Evolutionary conservation across 2,113 vertebrate genomes (phyloP).

Genomic region (Trichomycterus rosablanca): DNA sequence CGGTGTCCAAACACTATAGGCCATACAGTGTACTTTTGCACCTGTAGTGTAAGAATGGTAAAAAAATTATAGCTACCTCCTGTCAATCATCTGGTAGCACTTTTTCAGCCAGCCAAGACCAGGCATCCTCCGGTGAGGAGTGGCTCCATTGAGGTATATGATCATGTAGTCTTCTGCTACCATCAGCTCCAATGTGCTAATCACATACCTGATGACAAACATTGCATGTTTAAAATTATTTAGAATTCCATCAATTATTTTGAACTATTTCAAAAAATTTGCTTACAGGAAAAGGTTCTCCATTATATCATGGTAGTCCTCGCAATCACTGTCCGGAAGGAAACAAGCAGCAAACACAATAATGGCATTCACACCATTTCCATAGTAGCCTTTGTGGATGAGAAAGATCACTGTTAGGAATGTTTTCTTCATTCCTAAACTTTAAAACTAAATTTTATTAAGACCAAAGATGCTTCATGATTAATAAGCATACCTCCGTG

Average conservation of each 20-base stretch:
- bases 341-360: conserved; percentile 98
- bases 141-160: conserved; percentile 94
- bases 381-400: conserved; percentile 86
- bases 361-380: conserved; percentile 87
- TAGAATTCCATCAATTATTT: not conserved
- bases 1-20: too few species aligned
- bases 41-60: not conserved
- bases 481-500: conserved; percentile 82
- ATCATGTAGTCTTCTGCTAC: conserved; percentile 99
- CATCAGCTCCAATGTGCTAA: conserved; percentile 97
- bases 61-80: conserved; percentile 65
- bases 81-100: conserved; percentile 98
- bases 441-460: not conserved
- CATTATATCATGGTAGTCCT: conserved; percentile 98
- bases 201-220: conserved; percentile 78
- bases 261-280: not conserved
- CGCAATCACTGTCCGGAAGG: conserved; percentile 89
- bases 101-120: conserved; percentile 95
- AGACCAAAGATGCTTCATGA: not conserved
- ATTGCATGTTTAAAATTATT: not conserved
- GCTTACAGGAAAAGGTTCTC: conserved; percentile 99
- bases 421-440: conserved; percentile 19
- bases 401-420: conserved; percentile 13
- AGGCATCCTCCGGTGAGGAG: conserved; percentile 92
- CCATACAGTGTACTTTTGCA: not conserved